Evolutionary conservation across 2,888 invertebrate genomes (phyloP).

Genomic region (Agonopterix arenella): DNA sequence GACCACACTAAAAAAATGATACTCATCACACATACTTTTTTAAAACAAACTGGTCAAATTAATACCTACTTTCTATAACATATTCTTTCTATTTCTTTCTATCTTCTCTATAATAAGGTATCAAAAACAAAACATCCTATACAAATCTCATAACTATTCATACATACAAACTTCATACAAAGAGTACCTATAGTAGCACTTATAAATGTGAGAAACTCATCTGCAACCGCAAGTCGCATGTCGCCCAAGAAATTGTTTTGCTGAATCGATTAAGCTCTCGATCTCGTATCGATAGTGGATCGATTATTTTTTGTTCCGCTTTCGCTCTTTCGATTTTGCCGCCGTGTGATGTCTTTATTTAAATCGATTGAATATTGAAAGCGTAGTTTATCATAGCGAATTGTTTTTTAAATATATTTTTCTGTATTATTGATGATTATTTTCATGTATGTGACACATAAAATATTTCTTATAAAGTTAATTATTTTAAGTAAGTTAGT

Average conservation of each 20-base stretch:
- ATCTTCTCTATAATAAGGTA: no score
- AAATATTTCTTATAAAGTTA: no score
- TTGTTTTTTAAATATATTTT: neutral
- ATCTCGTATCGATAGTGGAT: slow-evolving; percentile 52
- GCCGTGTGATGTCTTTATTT: slow-evolving; percentile 56
- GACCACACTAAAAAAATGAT: no score
- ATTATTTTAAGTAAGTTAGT: no score
- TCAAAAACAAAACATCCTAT: neutral
- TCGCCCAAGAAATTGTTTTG: slow-evolving; percentile 63
- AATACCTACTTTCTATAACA: no score
- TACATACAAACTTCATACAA: slow-evolving; percentile 4
- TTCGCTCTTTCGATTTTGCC: slow-evolving; percentile 41
- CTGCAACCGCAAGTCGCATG: slow-evolving; percentile 45
- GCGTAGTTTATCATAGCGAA: slow-evolving; percentile 1
- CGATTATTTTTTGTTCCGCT: slow-evolving; percentile 53
- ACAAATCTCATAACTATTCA: slow-evolving; percentile 2
- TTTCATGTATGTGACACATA: neutral
- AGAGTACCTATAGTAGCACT: neutral
- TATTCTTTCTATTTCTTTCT: no score
- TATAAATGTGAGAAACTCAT: slow-evolving; percentile 39
- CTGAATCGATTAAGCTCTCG: slow-evolving; percentile 66
- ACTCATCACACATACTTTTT: no score
- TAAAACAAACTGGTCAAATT: no score
- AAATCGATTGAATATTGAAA: slow-evolving; percentile 28
- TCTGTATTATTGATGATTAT: neutral